Conservation (phyloP, 2,888 invertebrate species). For the Monochamus alternatus region DNA sequence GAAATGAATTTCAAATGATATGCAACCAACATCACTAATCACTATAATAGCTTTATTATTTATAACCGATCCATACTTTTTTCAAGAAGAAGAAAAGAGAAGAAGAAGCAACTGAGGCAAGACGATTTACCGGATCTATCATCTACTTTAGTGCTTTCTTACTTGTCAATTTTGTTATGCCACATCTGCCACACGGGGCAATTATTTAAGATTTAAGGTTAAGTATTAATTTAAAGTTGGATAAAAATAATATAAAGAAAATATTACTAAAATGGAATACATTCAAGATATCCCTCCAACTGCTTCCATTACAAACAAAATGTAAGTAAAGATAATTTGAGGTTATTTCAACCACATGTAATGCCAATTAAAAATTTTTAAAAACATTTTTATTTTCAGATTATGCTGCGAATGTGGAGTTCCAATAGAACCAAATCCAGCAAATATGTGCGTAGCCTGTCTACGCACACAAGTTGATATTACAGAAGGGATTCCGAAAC, state of each 20-base stretch:
- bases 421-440: slow-evolving; percentile 93
- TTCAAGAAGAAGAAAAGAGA: no score
- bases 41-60: no score
- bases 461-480: slow-evolving; percentile 94
- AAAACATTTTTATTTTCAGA: slow-evolving; percentile 69
- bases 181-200: no score
- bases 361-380: not conserved
- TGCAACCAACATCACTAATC: no score
- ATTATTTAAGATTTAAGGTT: no score
- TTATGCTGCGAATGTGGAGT: slow-evolving; percentile 96
- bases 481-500: slow-evolving; percentile 96
- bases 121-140: no score
- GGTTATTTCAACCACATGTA: not conserved
- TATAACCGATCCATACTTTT: no score
- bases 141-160: no score
- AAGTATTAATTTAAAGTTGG: no score
- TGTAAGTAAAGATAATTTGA: slow-evolving; percentile 28
- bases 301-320: slow-evolving; percentile 24
- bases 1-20: no score
- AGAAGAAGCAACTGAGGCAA: no score
- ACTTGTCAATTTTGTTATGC: no score
- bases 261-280: slow-evolving; percentile 36
- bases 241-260: not conserved
- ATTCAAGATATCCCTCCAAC: slow-evolving; percentile 5
- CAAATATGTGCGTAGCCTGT: slow-evolving; percentile 98